Evolutionary conservation across 2,797 vertebrate genomes (phyloP).

Genomic region (Oryzias sinensis): DNA sequence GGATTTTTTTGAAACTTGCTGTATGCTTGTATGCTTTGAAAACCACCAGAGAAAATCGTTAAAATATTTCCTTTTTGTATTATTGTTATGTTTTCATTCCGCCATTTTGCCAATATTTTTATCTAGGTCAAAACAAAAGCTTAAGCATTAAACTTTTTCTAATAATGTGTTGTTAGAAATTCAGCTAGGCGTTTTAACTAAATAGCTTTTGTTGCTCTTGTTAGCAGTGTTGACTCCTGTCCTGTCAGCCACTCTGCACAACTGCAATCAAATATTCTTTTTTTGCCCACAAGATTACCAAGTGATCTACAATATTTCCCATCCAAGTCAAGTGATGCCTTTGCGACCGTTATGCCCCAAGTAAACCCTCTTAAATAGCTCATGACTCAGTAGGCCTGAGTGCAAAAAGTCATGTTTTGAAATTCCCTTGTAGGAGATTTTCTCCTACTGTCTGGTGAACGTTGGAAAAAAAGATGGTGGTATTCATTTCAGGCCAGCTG

Average conservation of each 20-base stretch:
- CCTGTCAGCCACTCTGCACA: slow-evolving; percentile 17
- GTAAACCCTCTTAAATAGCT: slow-evolving; percentile 53
- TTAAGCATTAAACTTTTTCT: not conserved
- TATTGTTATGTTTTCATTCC: too few species aligned
- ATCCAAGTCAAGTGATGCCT: slow-evolving; percentile 47
- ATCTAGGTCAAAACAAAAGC: not conserved
- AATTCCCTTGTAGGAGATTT: slow-evolving; percentile 15
- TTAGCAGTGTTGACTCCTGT: slow-evolving; percentile 3
- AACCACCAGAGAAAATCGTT: too few species aligned
- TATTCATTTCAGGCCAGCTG: slow-evolving; percentile 73
- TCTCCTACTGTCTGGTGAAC: not conserved
- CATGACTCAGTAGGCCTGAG: slow-evolving; percentile 44
- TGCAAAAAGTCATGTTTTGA: slow-evolving; percentile 18
- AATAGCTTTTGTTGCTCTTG: not conserved
- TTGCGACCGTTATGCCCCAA: slow-evolving; percentile 29
- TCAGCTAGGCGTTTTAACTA: too few species aligned
- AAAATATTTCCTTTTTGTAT: too few species aligned
- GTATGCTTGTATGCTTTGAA: too few species aligned
- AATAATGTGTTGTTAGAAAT: not conserved
- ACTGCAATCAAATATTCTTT: slow-evolving; percentile 18
- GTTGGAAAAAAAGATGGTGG: slow-evolving; percentile 13
- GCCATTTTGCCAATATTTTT: not conserved
- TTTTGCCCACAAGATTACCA: slow-evolving; percentile 35
- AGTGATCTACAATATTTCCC: slow-evolving; percentile 30
- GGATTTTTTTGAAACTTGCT: too few species aligned